phyloP scores from a whole-genome alignment of 2,113 vertebrate species.

The Sorex araneus region DNA sequence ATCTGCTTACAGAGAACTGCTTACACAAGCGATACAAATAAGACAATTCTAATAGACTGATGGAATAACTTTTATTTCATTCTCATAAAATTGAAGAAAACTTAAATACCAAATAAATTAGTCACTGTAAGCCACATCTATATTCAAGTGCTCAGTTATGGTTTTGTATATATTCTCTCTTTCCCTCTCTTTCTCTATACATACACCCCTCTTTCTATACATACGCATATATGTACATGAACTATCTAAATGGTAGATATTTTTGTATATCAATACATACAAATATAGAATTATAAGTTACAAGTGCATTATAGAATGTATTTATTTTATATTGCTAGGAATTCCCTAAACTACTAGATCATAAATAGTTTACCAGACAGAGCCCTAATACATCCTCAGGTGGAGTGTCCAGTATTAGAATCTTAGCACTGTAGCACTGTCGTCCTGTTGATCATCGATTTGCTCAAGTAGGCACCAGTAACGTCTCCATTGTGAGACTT shows the following conservation, averaged over 20 bases:
- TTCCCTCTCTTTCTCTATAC: background rate
- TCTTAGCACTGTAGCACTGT: too few relatives aligned
- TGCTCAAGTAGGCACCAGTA: too few relatives aligned
- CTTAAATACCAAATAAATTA: background rate
- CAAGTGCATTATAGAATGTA: background rate
- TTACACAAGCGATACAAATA: background rate
- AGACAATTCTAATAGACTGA: constrained; percentile 23
- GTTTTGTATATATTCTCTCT: background rate
- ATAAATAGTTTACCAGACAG: background rate
- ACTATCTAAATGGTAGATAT: background rate
- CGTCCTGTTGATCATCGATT: too few relatives aligned
- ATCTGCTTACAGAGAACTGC: background rate
- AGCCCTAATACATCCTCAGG: background rate
- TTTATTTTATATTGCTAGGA: background rate
- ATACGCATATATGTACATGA: too few relatives aligned
- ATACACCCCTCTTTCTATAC: background rate
- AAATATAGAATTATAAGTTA: background rate
- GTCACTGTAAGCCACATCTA: background rate
- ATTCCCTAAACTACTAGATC: constrained; percentile 21
- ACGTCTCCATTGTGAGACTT: too few relatives aligned
- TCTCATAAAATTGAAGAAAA: constrained; percentile 56
- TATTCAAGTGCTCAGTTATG: background rate
- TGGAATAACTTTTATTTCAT: background rate
- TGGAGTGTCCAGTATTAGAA: background rate
- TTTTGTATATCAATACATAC: background rate